These are phyloP conservation scores for Pituophis catenifer DNA, from an alignment of 2,113 vertebrate species.

Conservation along the genomic window DNA sequence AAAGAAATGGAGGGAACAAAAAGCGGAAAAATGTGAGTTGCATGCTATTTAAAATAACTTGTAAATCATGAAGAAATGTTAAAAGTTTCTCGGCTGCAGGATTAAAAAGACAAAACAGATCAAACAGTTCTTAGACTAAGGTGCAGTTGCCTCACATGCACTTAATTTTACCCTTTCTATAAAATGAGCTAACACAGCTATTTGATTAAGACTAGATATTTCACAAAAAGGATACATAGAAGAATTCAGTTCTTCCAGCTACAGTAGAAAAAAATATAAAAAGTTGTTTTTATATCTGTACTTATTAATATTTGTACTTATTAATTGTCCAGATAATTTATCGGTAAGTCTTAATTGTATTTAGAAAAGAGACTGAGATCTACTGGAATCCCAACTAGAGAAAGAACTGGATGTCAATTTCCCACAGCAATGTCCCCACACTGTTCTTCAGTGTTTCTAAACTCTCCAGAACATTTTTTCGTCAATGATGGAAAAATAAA, in stretches of 20 bases:
- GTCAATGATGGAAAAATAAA: not conserved
- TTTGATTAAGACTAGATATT: constrained; percentile 6
- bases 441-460: not conserved
- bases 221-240: constrained; percentile 95
- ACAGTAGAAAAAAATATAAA: constrained; percentile 57
- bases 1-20: not conserved
- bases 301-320: not conserved
- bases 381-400: not conserved
- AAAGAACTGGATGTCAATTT: not conserved
- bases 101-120: not conserved
- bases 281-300: not conserved
- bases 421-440: not conserved
- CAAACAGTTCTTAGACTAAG: not conserved
- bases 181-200: not conserved
- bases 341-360: not conserved
- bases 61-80: not conserved
- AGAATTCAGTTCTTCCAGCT: constrained; percentile 98
- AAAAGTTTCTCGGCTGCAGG: not conserved
- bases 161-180: not conserved
- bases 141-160: not conserved
- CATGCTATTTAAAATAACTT: not conserved
- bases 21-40: too few species aligned
- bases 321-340: not conserved
- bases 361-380: not conserved
- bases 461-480: not conserved